Evolutionary conservation across 2,113 vertebrate species (phyloP).

Genomic region (Ctenomys sociabilis): DNA sequence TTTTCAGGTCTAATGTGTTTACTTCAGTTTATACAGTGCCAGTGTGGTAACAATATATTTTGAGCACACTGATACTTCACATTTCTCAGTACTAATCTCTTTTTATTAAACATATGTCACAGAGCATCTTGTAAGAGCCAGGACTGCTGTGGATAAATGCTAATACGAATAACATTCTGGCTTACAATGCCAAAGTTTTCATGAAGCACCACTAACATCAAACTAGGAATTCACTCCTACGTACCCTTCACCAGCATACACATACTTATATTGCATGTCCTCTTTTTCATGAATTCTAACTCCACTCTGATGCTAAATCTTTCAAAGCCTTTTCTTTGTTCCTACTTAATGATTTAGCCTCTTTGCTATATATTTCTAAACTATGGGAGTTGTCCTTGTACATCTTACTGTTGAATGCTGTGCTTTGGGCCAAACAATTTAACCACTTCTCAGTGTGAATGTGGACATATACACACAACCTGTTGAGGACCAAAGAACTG

Average conservation of each 20-base stretch:
- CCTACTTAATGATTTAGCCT: background rate
- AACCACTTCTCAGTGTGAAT: conserved; percentile 19
- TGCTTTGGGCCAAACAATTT: conserved; percentile 31
- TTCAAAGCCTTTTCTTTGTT: background rate
- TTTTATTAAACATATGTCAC: background rate
- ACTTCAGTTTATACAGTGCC: background rate
- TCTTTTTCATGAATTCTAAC: background rate
- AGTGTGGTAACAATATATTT: background rate
- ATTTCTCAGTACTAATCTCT: conserved; percentile 10
- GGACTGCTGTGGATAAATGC: background rate
- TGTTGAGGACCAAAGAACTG: conserved; percentile 25
- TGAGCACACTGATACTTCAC: background rate
- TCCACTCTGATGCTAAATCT: background rate
- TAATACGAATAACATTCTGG: background rate
- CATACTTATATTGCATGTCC: background rate
- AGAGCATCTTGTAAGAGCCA: background rate
- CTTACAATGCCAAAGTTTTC: background rate
- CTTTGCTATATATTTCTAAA: background rate
- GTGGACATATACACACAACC: background rate
- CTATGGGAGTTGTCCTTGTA: background rate
- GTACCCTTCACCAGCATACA: background rate
- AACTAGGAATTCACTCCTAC: conserved; percentile 19
- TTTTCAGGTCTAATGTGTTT: background rate
- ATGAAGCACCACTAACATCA: background rate
- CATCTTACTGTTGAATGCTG: background rate